These are phyloP conservation scores for Amphipoea lucens DNA, from an alignment of 2,888 invertebrate genomes.

Conservation along the genomic window DNA sequence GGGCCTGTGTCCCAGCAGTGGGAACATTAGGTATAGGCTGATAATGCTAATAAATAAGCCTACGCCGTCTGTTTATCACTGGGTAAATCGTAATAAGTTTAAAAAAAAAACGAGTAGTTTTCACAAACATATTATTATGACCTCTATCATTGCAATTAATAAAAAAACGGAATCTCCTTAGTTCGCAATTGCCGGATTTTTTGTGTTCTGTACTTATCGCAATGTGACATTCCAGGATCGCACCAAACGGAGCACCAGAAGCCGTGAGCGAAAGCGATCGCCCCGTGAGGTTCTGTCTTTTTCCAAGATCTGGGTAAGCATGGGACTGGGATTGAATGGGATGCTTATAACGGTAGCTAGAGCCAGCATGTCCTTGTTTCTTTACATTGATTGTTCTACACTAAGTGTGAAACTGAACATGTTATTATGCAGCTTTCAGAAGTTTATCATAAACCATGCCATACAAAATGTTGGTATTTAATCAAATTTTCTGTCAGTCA, in stretches of 20 bases:
- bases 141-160: too few species aligned
- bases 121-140: too few species aligned
- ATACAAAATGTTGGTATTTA: too few species aligned
- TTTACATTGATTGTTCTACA: neutral
- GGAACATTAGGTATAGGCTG: neutral
- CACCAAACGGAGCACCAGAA: constrained; percentile 83
- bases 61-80: neutral
- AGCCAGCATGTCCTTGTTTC: constrained; percentile 10
- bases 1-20: neutral
- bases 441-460: neutral
- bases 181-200: too few species aligned
- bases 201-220: neutral
- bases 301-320: constrained; percentile 93
- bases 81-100: neutral
- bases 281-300: constrained; percentile 93
- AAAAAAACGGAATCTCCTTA: neutral
- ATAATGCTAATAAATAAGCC: neutral
- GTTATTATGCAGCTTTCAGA: neutral
- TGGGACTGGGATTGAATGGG: constrained; percentile 7
- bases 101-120: neutral
- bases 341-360: neutral
- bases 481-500: neutral
- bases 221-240: constrained; percentile 68
- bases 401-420: neutral
- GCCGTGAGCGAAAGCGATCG: constrained; percentile 88